These are phyloP conservation scores for Brachypalpus laphriformis DNA, from an alignment of 2,888 invertebrate species.

Conservation along the genomic window DNA sequence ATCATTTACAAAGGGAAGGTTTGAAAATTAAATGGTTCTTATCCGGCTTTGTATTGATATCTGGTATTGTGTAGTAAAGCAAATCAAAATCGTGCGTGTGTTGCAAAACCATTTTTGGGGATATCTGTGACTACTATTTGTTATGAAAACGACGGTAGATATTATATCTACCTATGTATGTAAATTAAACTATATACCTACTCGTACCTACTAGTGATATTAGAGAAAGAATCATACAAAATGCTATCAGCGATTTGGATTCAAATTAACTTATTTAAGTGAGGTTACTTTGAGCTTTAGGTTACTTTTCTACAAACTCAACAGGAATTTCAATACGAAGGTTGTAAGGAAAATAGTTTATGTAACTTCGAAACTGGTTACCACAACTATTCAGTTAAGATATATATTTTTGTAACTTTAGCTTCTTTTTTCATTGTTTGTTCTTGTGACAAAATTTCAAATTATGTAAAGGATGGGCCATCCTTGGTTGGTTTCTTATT, in stretches of 20 bases:
- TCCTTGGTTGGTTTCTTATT: too few relatives aligned
- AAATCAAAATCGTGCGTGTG: conserved; percentile 12
- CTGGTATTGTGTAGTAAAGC: neutral
- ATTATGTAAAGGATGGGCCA: too few relatives aligned
- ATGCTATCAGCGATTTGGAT: neutral
- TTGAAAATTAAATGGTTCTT: conserved; percentile 60
- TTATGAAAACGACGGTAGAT: neutral
- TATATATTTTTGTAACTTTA: too few relatives aligned
- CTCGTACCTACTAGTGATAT: neutral
- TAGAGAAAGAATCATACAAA: neutral
- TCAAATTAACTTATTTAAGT: neutral
- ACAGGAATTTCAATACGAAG: too few relatives aligned
- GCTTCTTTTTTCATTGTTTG: too few relatives aligned
- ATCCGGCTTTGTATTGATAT: conserved; percentile 47
- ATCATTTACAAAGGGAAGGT: conserved; percentile 50
- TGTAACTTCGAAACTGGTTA: too few relatives aligned
- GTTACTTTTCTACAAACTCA: too few relatives aligned
- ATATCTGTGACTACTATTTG: neutral
- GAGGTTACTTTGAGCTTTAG: neutral
- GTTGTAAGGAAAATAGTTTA: too few relatives aligned
- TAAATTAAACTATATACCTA: neutral
- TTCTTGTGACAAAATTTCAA: too few relatives aligned
- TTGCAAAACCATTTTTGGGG: conserved; percentile 2
- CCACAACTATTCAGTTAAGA: too few relatives aligned
- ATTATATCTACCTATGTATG: neutral